Conservation (phyloP, 2,888 invertebrate genomes). For the Taphrorychus bicolor region DNA sequence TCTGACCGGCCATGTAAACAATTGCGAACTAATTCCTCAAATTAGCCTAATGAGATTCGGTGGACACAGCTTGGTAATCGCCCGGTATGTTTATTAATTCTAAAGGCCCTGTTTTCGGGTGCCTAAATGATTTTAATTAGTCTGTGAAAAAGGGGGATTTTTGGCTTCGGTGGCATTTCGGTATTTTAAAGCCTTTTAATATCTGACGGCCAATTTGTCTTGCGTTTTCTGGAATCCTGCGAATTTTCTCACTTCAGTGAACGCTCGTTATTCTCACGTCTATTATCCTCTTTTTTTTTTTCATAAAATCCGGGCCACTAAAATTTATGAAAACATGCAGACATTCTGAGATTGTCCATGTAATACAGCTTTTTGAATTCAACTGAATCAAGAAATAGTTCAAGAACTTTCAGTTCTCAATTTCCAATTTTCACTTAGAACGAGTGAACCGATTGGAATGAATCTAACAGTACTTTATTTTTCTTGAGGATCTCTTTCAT, state of each 20-base stretch:
- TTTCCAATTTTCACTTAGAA: too few relatives aligned
- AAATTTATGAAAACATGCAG: background rate
- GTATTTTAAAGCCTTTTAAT: conserved; percentile 20
- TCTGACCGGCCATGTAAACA: too few relatives aligned
- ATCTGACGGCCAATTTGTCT: conserved; percentile 27
- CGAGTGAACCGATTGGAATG: too few relatives aligned
- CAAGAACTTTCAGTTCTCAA: too few relatives aligned
- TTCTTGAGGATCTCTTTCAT: too few relatives aligned
- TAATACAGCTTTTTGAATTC: too few relatives aligned
- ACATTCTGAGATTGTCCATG: background rate
- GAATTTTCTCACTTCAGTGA: conserved; percentile 21
- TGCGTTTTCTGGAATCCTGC: conserved; percentile 14
- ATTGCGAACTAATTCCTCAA: background rate
- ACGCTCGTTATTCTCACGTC: background rate
- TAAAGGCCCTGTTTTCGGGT: conserved; percentile 11
- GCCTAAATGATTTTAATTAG: conserved; percentile 30
- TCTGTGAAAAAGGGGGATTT: conserved; percentile 20
- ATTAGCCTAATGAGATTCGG: conserved; percentile 22
- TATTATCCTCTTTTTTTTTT: too few relatives aligned
- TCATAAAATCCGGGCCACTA: background rate
- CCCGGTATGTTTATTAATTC: conserved; percentile 23
- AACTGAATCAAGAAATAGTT: too few relatives aligned
- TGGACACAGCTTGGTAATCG: conserved; percentile 24
- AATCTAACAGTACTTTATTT: too few relatives aligned
- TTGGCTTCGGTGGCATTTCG: conserved; percentile 11